Conservation (phyloP, 2,113 vertebrate species). For the Mustelus asterias region DNA sequence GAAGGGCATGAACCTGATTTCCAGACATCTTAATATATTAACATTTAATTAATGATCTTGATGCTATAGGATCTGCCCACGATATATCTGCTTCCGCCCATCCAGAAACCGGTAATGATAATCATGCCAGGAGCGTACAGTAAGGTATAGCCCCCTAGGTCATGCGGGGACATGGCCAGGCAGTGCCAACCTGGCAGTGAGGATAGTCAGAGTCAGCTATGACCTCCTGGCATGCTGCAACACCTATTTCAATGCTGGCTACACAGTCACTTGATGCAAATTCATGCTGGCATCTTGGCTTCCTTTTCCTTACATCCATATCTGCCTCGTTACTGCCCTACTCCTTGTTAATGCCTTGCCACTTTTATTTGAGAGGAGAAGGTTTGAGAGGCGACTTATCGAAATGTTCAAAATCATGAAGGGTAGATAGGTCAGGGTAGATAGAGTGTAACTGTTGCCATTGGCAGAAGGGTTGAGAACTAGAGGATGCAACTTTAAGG, state of each 20-base stretch:
- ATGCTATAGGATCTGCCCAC: no score
- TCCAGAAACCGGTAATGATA: no score
- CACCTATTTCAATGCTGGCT: not conserved
- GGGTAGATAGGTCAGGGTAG: not conserved
- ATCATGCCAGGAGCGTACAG: no score
- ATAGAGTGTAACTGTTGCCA: not conserved
- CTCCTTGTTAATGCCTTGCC: not conserved
- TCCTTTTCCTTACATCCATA: no score
- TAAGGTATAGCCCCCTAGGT: no score
- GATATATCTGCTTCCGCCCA: no score
- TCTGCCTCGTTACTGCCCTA: not conserved
- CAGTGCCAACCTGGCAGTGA: no score
- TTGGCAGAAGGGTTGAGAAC: not conserved
- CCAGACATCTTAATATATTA: no score
- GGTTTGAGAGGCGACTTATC: not conserved
- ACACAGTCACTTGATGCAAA: not conserved
- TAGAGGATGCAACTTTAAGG: not conserved
- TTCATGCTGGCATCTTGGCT: not conserved
- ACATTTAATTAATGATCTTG: no score
- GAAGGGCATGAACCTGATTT: no score
- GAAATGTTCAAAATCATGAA: not conserved
- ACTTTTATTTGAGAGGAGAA: not conserved
- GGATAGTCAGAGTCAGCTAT: not conserved
- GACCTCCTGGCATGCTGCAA: not conserved
- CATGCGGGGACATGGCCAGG: no score